Base-by-base conservation (phyloP, 2,113 vertebrate genomes). In the Nansenia antarctica region DNA sequence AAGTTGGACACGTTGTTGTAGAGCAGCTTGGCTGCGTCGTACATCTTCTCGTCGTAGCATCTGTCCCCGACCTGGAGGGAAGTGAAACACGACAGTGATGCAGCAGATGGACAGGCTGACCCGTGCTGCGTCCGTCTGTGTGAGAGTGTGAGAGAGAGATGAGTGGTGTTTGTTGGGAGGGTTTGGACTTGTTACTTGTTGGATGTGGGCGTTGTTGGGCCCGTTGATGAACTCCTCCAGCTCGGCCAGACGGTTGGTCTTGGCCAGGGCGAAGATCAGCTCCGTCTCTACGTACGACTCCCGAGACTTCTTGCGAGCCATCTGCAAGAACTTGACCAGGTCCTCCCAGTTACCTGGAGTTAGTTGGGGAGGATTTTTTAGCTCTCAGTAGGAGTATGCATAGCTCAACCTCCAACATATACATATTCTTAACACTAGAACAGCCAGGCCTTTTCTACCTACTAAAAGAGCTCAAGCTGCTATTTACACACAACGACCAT, bases 1-100 rank as follows among this genome's bases (percentile, higher is more conserved):
- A 99, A 99, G 88, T 99, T 99, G 76, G 98, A 99, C 52, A 99
- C 98, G 0, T 98, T 99, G 84, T 99, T 99, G 83, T 99, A 99
- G 54, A 99, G 85, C 29, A 99, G 89, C 70, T 99, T 99, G 80
- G 98, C 98, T 61, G 98, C 98, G 6, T 99, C 97, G 5, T 99
- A 99, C 98, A 99, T 99, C 87, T 96, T 98, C 74, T 99, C 98
- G 47, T 99, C 98, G 0, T 99, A 99, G 80, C 98, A 99, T 73
- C 97, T 94, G 72, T 99, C 98, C 0, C 98, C 98, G 70, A 99
- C 98, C 97, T 99, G n/a, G 2, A 34, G 11, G 15, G 29, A 18
- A 34, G 4, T 62, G 9, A 34, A 26, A 57, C 18, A 20, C 12
- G 60, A 5, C 14, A 3, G 20, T 32, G 53, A 30, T 20, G 30